Base-by-base conservation (phyloP, 2,113 vertebrate genomes). In the Hippolais icterina region DNA sequence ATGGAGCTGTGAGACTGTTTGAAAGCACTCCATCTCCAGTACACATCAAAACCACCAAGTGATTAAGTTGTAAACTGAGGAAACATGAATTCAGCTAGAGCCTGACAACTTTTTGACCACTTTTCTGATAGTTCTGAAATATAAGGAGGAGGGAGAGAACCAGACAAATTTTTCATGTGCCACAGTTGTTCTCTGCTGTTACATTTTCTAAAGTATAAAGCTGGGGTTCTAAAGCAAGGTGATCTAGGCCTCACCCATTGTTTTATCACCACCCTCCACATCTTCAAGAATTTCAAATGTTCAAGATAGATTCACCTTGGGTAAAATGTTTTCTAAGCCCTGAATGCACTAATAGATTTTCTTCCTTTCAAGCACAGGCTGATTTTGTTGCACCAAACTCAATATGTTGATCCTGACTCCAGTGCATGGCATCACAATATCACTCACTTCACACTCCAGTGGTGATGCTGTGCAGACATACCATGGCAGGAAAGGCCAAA, bases 1-100 rank as follows among this genome's bases (percentile, higher is more conserved):
- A 9, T 5, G 7, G 23, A 2, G 42, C 47, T 2, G 0, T 42
- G 61, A 44, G 6, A 31, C 24, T 1, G 0, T 42, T 46, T 33
- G 27, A n/a, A 83, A 70, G 5, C 1, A 2, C n/a, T 41, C 4
- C 24, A 25, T 49, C 39, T 53, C 68, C 59, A 50, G 54, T 6
- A 47, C 5, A 17, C 29, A 46, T 9, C 41, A 59, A 69, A 82
- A 76, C 16, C 29, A 63, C 5, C 13, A 16, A 2, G 3, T 54
- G 21, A 74, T 15, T 23, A 56, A 47, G 6, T 18, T 39, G 13
- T 50, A 56, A 77, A 61, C 19, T 29, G 15, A 31, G 22, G 27
- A 37, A 35, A 79, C 47, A 59, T 5, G 1, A 52, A 72, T 56
- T 76, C 11, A 10, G 17, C 33, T 56, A 8, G 15, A 72, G 56